These are phyloP conservation scores for Clostera curtula DNA, from an alignment of 2,888 invertebrate species.

Conservation along the genomic window DNA sequence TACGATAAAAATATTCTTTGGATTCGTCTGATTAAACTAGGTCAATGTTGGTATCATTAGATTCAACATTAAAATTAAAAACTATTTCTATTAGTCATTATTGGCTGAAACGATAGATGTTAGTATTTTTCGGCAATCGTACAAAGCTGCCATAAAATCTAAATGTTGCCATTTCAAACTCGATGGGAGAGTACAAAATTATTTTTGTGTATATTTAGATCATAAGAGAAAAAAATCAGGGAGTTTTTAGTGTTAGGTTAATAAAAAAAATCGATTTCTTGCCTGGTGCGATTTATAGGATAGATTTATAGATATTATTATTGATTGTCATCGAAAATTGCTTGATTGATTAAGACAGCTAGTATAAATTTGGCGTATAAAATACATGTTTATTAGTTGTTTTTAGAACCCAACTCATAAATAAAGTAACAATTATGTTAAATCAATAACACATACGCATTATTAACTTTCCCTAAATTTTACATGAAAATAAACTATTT, in stretches of 20 bases:
- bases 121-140: conserved; percentile 39
- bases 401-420: no score
- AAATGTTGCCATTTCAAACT: conserved; percentile 68
- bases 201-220: conserved; percentile 71
- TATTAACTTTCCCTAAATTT: no score
- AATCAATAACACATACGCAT: no score
- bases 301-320: conserved; percentile 18
- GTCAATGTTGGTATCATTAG: conserved; percentile 8
- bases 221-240: conserved; percentile 72
- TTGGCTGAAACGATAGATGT: conserved; percentile 12
- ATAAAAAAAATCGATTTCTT: conserved; percentile 50
- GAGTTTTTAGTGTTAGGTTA: conserved; percentile 63
- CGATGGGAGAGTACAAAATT: conserved; percentile 73
- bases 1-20: no score
- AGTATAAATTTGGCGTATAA: conserved; percentile 1
- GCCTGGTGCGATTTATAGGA: conserved; percentile 58
- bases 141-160: conserved; percentile 62
- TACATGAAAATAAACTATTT: no score
- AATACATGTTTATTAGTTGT: no score
- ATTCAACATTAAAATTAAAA: conserved; percentile 14
- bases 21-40: conserved; percentile 1
- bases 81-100: conserved; percentile 15
- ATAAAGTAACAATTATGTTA: no score
- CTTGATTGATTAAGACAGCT: conserved; percentile 21
- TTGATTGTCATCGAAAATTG: conserved; percentile 34